Percentiles rank a stretch among this genome's conserved stretches.
Conservation (phyloP, 2,113 vertebrate species). For the Pterocles gutturalis region DNA sequence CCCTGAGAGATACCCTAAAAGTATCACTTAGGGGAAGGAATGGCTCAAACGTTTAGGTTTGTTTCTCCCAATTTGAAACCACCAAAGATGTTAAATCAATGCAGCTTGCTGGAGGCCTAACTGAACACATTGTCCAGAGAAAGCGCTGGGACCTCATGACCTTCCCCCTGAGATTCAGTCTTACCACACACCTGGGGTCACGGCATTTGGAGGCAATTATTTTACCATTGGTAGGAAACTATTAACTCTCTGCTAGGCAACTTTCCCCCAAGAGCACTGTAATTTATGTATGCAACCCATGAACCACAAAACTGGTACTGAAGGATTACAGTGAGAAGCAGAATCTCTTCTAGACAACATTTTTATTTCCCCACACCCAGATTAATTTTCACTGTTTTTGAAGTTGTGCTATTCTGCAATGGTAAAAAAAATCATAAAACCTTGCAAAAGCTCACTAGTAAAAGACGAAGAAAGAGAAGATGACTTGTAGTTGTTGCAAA, state of each 20-base stretch:
- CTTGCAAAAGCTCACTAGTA: background rate
- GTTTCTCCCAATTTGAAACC: background rate
- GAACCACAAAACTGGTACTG: background rate
- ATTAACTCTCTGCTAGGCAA: background rate
- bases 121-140: background rate
- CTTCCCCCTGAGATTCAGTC: background rate
- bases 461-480: background rate
- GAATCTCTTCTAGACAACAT: background rate
- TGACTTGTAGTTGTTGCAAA: background rate
- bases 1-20: background rate
- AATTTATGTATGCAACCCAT: background rate
- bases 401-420: background rate
- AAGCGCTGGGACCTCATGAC: background rate
- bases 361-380: background rate
- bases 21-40: background rate
- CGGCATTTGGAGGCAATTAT: background rate
- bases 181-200: background rate
- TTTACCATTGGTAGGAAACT: background rate
- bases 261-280: background rate
- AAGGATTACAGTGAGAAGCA: background rate
- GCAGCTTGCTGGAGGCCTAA: background rate
- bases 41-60: background rate
- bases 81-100: background rate
- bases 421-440: background rate
- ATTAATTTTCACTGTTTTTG: background rate